Base-by-base conservation (phyloP, 2,888 invertebrate genomes). In the Nezara viridula region DNA sequence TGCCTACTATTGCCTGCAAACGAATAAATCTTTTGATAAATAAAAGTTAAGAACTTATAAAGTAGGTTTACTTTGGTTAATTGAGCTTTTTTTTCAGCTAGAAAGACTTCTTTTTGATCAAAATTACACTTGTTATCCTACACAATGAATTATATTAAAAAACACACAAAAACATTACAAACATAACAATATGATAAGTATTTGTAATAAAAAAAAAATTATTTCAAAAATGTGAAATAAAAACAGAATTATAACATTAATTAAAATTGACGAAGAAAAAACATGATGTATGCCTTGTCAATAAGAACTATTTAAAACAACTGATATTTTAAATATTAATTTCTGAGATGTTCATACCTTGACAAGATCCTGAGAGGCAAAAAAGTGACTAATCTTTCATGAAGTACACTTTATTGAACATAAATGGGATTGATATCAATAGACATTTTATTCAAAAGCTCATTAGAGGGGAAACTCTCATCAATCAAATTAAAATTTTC, bases 21-120 rank as follows among this genome's bases (percentile, higher is more conserved):
- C 37, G 3, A 73, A 73, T 37, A 19, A 32, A 73, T 37, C 5
- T 24, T 16, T 7, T 73, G 16, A 37, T 37, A 19, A 73, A 37
- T 73, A 37, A 37, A 37, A 37, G 66, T 7, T 40, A 21, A 40
- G 9, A 77, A 77, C 73, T 73, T 10, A 44, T 44, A 5, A 73
- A 55, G 6, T n/a, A 52, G 24, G 10, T 12, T 77, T 77, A 77
- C 44, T 81, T 81, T 47, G 81, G 81, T 44, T 81, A n/a, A 81
- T 81, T 81, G 81, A 81, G 81, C 81, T 81, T 81, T 81, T 27
- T 52, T 81, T 47, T 44, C 81, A 81, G 44, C 81, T 81, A 81
- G 81, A 81, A 81, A 81, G 81, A 81, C 81, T 81, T 81, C 3
- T 81, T 81, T 77, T 81, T 81, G 44, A 81, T 81, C 44, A 40